Percentiles rank a stretch among this genome's conserved stretches.
These are phyloP conservation scores for Sebastiscus albofasciatus DNA, from an alignment of 2,797 vertebrate genomes.

Conservation along the genomic window DNA sequence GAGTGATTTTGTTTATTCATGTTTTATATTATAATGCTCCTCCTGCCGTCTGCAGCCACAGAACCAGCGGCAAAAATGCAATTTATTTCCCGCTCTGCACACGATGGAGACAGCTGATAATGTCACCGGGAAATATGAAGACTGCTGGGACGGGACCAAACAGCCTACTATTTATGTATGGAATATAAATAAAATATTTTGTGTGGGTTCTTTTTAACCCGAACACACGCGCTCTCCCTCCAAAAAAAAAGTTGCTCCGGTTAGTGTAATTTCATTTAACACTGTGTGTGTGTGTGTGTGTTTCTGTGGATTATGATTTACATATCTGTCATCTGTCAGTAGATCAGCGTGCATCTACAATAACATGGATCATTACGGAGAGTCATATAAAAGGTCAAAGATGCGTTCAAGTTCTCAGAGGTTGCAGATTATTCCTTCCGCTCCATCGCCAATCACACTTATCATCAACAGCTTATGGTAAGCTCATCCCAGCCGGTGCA, in stretches of 20 bases:
- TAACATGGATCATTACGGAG: conserved; percentile 68
- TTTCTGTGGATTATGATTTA: conserved; percentile 27
- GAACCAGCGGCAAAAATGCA: conserved; percentile 84
- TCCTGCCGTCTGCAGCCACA: conserved; percentile 79
- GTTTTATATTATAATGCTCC: conserved; percentile 87
- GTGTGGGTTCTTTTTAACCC: conserved; percentile 63
- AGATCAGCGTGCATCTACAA: conserved; percentile 50
- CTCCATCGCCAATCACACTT: conserved; percentile 63
- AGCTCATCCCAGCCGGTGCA: conserved; percentile 33
- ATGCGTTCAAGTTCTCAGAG: conserved; percentile 61
- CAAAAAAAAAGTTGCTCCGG: conserved; percentile 71
- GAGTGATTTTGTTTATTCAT: conserved; percentile 89
- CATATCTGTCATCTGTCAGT: conserved; percentile 60
- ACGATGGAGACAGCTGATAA: conserved; percentile 86
- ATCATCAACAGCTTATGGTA: conserved; percentile 53
- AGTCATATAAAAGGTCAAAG: conserved; percentile 73
- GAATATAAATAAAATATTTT: conserved; percentile 87
- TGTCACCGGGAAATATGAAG: conserved; percentile 86
- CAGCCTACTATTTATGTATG: conserved; percentile 87
- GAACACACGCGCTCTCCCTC: conserved; percentile 18
- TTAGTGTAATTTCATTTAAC: conserved; percentile 58
- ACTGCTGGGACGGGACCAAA: conserved; percentile 84
- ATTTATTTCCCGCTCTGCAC: conserved; percentile 85
- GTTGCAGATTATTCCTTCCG: conserved; percentile 51
- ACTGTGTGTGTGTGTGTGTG: neutral